Conservation (phyloP, 2,888 invertebrate species). For the Tineola bisselliella region DNA sequence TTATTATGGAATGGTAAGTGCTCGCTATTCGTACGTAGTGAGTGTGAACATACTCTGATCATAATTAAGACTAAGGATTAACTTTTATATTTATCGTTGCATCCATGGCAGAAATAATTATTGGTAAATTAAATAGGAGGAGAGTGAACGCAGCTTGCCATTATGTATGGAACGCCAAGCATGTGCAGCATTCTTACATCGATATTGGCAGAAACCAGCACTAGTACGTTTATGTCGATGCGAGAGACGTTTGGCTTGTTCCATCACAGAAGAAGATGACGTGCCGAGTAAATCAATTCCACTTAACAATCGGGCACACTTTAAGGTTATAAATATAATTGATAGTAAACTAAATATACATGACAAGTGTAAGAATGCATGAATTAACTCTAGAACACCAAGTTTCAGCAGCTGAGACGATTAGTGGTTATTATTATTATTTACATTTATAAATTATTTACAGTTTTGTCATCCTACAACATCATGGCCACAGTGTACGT, state of each 20-base stretch:
- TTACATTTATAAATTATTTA: constrained; percentile 21
- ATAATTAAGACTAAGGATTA: too few species aligned
- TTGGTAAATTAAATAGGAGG: constrained; percentile 45
- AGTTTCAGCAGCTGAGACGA: not conserved
- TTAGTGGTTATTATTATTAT: too few species aligned
- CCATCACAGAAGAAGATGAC: constrained; percentile 35
- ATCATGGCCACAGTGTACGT: constrained; percentile 43
- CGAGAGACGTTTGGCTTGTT: constrained; percentile 56
- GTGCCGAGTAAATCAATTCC: constrained; percentile 41
- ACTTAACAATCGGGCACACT: constrained; percentile 67
- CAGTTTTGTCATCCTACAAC: constrained; percentile 63
- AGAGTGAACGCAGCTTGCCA: constrained; percentile 69
- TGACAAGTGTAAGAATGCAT: too few species aligned
- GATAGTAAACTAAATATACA: not conserved
- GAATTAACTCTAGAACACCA: too few species aligned
- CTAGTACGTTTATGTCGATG: constrained; percentile 72
- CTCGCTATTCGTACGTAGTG: not conserved
- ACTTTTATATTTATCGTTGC: too few species aligned
- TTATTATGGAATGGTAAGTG: constrained; percentile 56
- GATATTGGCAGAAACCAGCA: constrained; percentile 68
- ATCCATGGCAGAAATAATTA: too few species aligned
- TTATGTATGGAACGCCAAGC: constrained; percentile 54
- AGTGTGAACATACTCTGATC: too few species aligned
- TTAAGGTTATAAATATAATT: constrained; percentile 59
- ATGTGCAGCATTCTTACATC: constrained; percentile 62